phyloP scores from a whole-genome alignment of 2,113 vertebrate genomes.

The Tautogolabrus adspersus region DNA sequence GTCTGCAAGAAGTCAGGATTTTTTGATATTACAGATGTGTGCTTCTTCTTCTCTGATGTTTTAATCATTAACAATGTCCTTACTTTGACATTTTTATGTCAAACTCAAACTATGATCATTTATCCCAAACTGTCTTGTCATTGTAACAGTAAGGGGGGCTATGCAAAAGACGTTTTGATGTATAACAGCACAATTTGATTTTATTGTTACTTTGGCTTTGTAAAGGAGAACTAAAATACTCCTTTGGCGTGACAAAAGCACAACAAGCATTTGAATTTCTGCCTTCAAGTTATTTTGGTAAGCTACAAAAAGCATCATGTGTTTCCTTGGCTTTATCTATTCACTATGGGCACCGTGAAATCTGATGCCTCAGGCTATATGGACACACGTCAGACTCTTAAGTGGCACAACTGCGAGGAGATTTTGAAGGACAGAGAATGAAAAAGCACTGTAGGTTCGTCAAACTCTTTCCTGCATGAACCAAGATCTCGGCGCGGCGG shows the following conservation, averaged over 20 bases:
- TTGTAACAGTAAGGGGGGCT: not conserved
- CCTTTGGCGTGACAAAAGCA: constrained; percentile 1
- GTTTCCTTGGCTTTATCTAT: constrained; percentile 18
- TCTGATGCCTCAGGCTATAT: constrained; percentile 28
- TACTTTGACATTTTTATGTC: too few relatives aligned
- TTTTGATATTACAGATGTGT: too few relatives aligned
- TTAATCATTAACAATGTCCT: too few relatives aligned
- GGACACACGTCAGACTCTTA: constrained; percentile 33
- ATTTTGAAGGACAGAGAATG: constrained; percentile 42
- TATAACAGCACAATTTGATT: too few relatives aligned
- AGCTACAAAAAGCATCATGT: not conserved
- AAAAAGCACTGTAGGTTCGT: constrained; percentile 11
- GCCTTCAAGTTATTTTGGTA: constrained; percentile 19
- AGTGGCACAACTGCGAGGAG: constrained; percentile 13
- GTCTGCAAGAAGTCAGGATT: too few relatives aligned
- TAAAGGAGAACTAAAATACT: constrained; percentile 7
- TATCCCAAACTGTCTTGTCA: too few relatives aligned
- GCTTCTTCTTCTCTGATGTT: too few relatives aligned
- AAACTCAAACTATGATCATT: too few relatives aligned
- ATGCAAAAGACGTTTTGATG: not conserved
- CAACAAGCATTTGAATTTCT: constrained; percentile 12
- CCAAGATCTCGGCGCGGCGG: constrained; percentile 27
- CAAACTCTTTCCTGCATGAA: constrained; percentile 31
- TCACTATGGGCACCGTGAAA: constrained; percentile 27
- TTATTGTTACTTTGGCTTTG: not conserved